These are phyloP conservation scores for Geotrypetes seraphini DNA, from an alignment of 2,797 vertebrate species.

Conservation along the genomic window DNA sequence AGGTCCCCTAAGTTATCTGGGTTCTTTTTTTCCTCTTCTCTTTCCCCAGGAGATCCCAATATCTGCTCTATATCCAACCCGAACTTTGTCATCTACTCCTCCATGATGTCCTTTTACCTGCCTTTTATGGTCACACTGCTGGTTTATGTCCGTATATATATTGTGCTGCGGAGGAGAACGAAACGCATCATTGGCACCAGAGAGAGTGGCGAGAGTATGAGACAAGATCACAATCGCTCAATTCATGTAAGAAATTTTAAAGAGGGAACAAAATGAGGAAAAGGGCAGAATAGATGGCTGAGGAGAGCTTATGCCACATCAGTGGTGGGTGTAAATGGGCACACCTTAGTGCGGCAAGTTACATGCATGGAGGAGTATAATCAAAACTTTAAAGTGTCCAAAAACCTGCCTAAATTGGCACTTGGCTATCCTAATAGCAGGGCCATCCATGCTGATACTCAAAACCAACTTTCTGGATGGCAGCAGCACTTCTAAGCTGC, in stretches of 20 bases:
- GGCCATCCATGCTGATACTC: no score
- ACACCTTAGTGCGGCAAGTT: no score
- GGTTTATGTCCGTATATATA: slow-evolving; percentile 84
- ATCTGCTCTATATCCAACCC: slow-evolving; percentile 93
- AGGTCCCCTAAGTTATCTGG: no score
- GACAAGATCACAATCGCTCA: slow-evolving; percentile 37
- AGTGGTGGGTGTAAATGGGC: no score
- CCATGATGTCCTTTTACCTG: slow-evolving; percentile 89
- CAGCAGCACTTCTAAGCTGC: no score
- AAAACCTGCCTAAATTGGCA: no score
- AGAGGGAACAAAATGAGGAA: not conserved
- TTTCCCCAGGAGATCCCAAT: slow-evolving; percentile 65
- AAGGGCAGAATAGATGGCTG: not conserved
- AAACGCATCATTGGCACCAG: slow-evolving; percentile 72
- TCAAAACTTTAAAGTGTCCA: no score
- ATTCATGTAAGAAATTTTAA: slow-evolving; percentile 55
- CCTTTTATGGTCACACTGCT: slow-evolving; percentile 83
- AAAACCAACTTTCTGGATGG: no score
- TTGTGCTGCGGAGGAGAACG: slow-evolving; percentile 76
- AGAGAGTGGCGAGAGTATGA: slow-evolving; percentile 68
- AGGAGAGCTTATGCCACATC: no score
- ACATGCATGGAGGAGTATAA: no score
- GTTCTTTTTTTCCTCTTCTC: slow-evolving; percentile 15
- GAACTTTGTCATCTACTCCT: slow-evolving; percentile 87
- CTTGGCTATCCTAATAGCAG: no score